These are phyloP conservation scores for Capromys pilorides DNA, from an alignment of 2,797 vertebrate species.

Conservation along the genomic window DNA sequence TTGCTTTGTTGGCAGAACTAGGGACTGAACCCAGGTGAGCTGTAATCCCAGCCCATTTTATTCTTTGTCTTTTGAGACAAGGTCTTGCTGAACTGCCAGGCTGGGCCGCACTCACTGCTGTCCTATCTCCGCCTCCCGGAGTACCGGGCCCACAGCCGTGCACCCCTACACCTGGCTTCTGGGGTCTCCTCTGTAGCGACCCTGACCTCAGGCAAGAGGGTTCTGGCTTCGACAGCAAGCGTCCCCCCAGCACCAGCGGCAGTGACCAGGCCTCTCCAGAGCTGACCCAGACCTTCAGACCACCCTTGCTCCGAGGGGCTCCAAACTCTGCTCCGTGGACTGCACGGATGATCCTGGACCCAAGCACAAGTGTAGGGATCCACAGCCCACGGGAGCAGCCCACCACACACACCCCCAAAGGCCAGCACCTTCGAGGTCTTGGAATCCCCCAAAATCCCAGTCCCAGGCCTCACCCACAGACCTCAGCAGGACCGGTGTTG, in stretches of 20 bases:
- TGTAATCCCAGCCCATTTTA: neutral
- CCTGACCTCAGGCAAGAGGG: neutral
- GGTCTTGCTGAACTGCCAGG: neutral
- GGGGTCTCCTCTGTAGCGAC: neutral
- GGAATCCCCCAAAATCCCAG: neutral
- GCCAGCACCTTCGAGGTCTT: neutral
- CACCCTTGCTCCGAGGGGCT: neutral
- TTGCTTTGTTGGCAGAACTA: neutral
- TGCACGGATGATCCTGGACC: neutral
- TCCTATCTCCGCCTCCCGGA: neutral
- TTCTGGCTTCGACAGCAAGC: fast-evolving
- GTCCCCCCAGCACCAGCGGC: neutral
- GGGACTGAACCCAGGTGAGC: neutral
- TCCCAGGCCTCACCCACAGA: neutral
- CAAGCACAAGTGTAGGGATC: neutral
- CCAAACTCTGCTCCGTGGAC: neutral
- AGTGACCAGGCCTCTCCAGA: neutral
- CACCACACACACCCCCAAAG: fast-evolving
- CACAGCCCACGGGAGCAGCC: neutral
- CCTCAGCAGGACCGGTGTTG: neutral
- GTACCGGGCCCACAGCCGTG: neutral
- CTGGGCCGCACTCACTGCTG: neutral
- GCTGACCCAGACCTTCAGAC: neutral
- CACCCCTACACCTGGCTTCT: neutral
- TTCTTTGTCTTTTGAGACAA: neutral